A percentile compares a stretch with the other conserved stretches of the same genome.
phyloP scores from a whole-genome alignment of 2,113 vertebrate species.

The Butorides virescens region DNA sequence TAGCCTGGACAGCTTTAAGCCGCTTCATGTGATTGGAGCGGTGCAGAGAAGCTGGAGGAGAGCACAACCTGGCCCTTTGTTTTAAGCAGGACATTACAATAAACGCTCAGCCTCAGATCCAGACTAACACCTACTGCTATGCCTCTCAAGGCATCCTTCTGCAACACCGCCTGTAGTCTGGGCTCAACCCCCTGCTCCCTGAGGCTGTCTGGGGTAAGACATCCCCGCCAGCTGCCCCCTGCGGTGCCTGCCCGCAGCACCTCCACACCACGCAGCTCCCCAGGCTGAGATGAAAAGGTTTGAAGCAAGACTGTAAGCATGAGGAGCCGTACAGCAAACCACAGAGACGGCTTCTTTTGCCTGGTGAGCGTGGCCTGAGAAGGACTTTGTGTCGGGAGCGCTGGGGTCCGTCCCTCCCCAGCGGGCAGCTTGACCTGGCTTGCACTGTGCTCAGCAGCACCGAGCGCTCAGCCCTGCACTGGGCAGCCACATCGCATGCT shows the following conservation, averaged over 20 bases:
- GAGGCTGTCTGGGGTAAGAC: not conserved
- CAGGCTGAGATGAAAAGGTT: not conserved
- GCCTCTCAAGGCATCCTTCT: not conserved
- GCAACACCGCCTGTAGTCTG: not conserved
- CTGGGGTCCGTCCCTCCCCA: rapidly evolving
- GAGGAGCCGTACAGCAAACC: not conserved
- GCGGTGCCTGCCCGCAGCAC: not conserved
- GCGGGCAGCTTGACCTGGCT: not conserved
- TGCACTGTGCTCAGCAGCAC: not conserved
- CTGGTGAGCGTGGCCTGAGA: not conserved
- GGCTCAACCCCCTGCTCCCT: rapidly evolving
- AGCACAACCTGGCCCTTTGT: not conserved
- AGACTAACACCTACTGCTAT: not conserved
- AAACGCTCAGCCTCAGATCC: not conserved
- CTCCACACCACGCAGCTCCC: rapidly evolving
- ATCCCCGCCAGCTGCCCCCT: not conserved
- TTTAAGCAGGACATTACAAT: not conserved
- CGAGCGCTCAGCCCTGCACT: rapidly evolving
- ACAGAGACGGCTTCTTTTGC: not conserved
- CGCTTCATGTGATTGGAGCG: not conserved
- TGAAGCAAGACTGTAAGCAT: not conserved
- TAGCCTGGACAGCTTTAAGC: not conserved
- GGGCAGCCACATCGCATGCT: not conserved
- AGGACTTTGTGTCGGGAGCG: not conserved
- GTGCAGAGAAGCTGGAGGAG: not conserved